Evolutionary conservation across 35 echinoderm and acorn worm species (phyloP).

Genomic region (Patiria miniata): DNA sequence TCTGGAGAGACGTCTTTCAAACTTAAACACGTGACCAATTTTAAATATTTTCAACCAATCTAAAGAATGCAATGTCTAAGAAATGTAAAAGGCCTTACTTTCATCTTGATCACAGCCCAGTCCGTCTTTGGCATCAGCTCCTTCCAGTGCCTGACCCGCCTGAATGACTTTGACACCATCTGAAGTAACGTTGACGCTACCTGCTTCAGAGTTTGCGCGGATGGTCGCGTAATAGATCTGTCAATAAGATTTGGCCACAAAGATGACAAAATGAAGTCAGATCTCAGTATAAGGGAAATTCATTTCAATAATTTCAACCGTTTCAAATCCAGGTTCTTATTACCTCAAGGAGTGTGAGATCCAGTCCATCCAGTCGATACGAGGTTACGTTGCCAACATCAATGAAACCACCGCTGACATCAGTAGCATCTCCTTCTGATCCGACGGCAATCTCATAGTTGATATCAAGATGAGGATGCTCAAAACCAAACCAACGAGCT

Average conservation of each 20-base stretch:
- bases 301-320: too few species aligned
- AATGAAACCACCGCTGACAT: constrained; percentile 4
- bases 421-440: neutral
- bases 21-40: too few species aligned
- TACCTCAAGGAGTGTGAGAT: neutral
- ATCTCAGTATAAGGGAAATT: too few species aligned
- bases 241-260: neutral
- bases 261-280: too few species aligned
- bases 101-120: neutral
- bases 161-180: constrained; percentile 21
- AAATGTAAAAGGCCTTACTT: neutral
- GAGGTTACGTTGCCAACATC: neutral
- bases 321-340: neutral
- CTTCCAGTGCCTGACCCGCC: neutral
- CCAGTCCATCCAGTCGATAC: neutral
- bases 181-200: constrained; percentile 39
- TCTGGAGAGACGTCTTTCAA: too few species aligned
- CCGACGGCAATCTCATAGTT: constrained; percentile 41
- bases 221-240: constrained; percentile 51
- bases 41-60: too few species aligned
- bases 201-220: constrained; percentile 3
- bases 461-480: constrained; percentile 37
- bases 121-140: constrained; percentile 6
- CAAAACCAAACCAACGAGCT: constrained; percentile 56
- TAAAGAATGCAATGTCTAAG: too few species aligned